Evolutionary conservation across 2,888 invertebrate genomes (phyloP), one percentile per base, ranked within the genome.

Genomic region (Patella depressa): DNA sequence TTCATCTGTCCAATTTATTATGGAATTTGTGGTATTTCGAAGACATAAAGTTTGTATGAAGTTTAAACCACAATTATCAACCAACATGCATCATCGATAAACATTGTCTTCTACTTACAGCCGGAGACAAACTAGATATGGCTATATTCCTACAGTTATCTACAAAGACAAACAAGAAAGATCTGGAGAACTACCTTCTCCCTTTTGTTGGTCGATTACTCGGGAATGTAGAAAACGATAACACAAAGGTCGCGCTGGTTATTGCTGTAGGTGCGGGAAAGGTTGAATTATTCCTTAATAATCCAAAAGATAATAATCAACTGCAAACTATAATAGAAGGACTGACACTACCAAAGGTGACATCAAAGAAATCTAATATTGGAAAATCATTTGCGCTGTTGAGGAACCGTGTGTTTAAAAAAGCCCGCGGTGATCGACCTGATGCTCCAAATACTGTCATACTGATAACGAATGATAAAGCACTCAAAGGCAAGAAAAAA

Each of bases 221-320:
- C 3, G 82, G 85, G 0, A 82, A 84, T 65, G 79, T 88, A 34
- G 85, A 86, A 65, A 81, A 82, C 19, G 86, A 84, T 73, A 80
- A 81, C 29, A 84, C 86, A 0, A 75, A 85, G 53, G 86, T 88
- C 15, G 85, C 83, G n/a, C 83, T 82, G 3, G 86, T 82, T 9
- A 45, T 85, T 17, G 86, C 83, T 77, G 12, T 24, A 65, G 65
- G 3, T 19, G 14, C 11, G 14, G 65, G 19, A 11, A 65, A 24
- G 11, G 12, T 65, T 65, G 19, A 65, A 19, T 65, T 24, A 3
- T 24, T 24, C 11, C 65, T 65, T 65, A 65, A 11, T 24, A 65
- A 65, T 24, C 24, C 19, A 24, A 65, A 11, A 1, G 24, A 19
- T 12, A 65, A 65, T 12, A 24, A 5, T 12, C 14, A 19, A 12